Evolutionary conservation across 1,140 invertebrate genomes (phyloP), one percentile per base, ranked within the genome.

Genomic region (Hypothenemus hampei): DNA sequence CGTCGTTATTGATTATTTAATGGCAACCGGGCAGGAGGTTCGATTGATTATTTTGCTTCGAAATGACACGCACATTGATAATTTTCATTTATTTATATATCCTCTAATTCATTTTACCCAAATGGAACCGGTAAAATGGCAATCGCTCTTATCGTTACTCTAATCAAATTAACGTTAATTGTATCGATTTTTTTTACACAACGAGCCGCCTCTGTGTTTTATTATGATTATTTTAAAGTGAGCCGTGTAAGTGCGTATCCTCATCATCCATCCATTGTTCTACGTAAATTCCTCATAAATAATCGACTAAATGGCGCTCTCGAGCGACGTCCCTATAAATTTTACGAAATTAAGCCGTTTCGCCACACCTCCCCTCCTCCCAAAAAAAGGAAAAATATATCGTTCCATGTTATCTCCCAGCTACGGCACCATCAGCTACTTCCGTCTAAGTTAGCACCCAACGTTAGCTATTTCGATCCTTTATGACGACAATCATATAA

Each of bases 51-150:
- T n/a, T n/a, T n/a, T n/a, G n/a, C n/a, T n/a, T n/a, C 3, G 13
- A 18, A 15, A 16, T 15, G 26, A 45, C 43, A 45, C 43, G 24
- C 21, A 29, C 43, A 3, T 11, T 29, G 43, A 29, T 31, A 45
- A 1, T 41, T 41, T 41, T 41, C 22, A 3, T 6, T 20, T 41
- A 11, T 20, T 41, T 37, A 29, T 29, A 29, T 6, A 6, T 29
- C 6, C 26, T 29, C 26, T 29, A 6, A 29, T 7, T 29, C 26
- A 29, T 29, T 29, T 29, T 29, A 31, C 26, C 2, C 26, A 31
- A 31, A 31, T 13, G 26, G 3, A 31, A 31, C 26, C 13, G 26
- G 13, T 31, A 13, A 31, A 31, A 3, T n/a, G n/a, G n/a, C n/a
- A 31, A 31, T 31, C 13, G 1, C 3, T 2, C 13, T 3, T 11